These are phyloP conservation scores for Volucella zonaria DNA, from an alignment of 2,888 invertebrate genomes.

Conservation along the genomic window DNA sequence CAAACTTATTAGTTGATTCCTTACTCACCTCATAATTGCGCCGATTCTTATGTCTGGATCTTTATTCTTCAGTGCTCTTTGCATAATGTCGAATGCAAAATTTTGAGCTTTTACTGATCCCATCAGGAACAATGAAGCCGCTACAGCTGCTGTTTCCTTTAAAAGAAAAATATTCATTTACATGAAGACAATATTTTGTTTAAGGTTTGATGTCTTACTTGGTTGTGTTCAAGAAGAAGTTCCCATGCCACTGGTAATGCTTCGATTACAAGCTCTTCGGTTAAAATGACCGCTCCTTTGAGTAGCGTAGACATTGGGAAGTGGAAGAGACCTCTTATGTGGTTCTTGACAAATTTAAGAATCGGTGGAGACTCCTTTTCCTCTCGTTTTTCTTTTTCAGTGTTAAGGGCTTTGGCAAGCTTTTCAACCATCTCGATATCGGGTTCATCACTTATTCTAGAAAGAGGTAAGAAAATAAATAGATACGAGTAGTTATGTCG, in stretches of 20 bases:
- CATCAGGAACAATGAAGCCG: conserved; percentile 95
- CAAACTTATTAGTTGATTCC: not conserved
- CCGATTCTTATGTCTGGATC: conserved; percentile 92
- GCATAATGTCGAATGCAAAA: conserved; percentile 94
- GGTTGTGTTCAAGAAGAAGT: conserved; percentile 94
- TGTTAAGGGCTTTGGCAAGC: conserved; percentile 79
- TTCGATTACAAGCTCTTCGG: conserved; percentile 93
- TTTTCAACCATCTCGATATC: conserved; percentile 81
- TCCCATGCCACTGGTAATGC: conserved; percentile 98
- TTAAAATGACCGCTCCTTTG: conserved; percentile 94
- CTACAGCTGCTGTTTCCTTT: conserved; percentile 91
- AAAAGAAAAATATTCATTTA: not conserved
- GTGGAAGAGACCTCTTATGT: conserved; percentile 94
- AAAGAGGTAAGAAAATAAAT: not conserved
- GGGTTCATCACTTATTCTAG: conserved; percentile 81
- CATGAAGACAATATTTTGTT: too few species aligned
- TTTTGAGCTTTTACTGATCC: conserved; percentile 96
- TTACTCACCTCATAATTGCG: conserved; percentile 87
- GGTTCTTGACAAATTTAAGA: conserved; percentile 90
- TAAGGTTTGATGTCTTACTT: conserved; percentile 51
- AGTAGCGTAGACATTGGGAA: conserved; percentile 92
- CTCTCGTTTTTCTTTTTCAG: conserved; percentile 83
- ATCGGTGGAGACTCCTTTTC: conserved; percentile 87
- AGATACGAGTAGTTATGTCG: not conserved
- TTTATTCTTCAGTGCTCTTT: conserved; percentile 91